phyloP scores from a whole-genome alignment of 1,140 invertebrate genomes.

The Asobara japonica region DNA sequence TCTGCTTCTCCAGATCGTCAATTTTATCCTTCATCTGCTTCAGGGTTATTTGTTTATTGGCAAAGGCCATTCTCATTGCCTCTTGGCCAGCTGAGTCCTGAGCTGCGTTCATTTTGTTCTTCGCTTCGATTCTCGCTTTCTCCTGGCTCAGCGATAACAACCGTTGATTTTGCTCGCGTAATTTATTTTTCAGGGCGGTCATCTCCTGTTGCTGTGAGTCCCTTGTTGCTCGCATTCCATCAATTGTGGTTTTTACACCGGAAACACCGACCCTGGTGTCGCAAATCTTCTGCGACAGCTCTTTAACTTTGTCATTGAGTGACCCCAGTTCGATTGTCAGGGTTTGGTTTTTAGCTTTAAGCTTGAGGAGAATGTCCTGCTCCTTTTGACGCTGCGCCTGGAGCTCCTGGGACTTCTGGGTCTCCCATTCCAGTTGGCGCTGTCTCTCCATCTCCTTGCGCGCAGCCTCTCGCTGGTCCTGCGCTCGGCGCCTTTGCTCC shows the following conservation, averaged over 20 bases:
- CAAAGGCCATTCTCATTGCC: slow-evolving; percentile 76
- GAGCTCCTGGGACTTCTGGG: slow-evolving; percentile 87
- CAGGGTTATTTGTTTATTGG: slow-evolving; percentile 84
- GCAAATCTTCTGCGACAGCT: slow-evolving; percentile 87
- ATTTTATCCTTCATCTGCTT: slow-evolving; percentile 87
- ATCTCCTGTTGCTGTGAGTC: slow-evolving; percentile 92
- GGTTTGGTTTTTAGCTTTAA: slow-evolving; percentile 91
- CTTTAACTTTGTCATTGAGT: slow-evolving; percentile 84
- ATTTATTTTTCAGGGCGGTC: slow-evolving; percentile 83
- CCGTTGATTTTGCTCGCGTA: slow-evolving; percentile 86
- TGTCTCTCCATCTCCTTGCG: slow-evolving; percentile 93
- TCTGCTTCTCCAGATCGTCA: slow-evolving; percentile 72
- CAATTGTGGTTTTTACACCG: slow-evolving; percentile 93
- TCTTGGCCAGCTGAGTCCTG: slow-evolving; percentile 67
- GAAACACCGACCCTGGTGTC: slow-evolving; percentile 90
- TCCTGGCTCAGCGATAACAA: slow-evolving; percentile 84
- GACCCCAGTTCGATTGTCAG: slow-evolving; percentile 84
- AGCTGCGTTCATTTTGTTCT: slow-evolving; percentile 72
- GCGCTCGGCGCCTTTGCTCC: slow-evolving; percentile 76
- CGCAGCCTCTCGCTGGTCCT: slow-evolving; percentile 84
- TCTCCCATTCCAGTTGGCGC: slow-evolving; percentile 95
- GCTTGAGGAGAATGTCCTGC: slow-evolving; percentile 86
- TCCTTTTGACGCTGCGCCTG: slow-evolving; percentile 86
- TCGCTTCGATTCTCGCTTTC: slow-evolving; percentile 83
- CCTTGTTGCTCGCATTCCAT: slow-evolving; percentile 92